Evolutionary conservation across 35 echinoderm and acorn worm genomes (phyloP).

Genomic region (Hemicentrotus pulcherrimus): DNA sequence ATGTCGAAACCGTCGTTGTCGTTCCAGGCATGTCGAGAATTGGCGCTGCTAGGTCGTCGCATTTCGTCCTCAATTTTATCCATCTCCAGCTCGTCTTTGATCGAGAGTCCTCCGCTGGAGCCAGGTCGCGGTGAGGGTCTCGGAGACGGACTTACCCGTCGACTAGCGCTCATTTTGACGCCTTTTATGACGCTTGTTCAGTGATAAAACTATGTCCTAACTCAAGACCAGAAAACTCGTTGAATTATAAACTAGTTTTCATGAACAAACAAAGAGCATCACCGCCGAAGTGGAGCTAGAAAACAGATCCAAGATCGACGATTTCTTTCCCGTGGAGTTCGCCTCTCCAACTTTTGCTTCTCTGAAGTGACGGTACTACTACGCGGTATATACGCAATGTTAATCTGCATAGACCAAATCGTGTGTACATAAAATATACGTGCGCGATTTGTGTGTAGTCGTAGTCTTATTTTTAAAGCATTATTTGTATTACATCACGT

Average conservation of each 20-base stretch:
- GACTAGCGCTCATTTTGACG: constrained; percentile 21
- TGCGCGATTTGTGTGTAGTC: too few relatives aligned
- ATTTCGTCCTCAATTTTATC: constrained; percentile 72
- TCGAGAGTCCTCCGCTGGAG: constrained; percentile 62
- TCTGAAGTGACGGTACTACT: not conserved
- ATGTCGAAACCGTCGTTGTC: constrained; percentile 97
- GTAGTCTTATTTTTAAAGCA: too few relatives aligned
- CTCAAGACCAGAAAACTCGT: not conserved
- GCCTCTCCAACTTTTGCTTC: not conserved
- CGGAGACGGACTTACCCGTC: constrained; percentile 42
- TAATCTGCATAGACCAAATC: too few relatives aligned
- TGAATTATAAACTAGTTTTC: not conserved
- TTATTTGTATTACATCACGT: too few relatives aligned
- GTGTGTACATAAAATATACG: too few relatives aligned
- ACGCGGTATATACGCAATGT: too few relatives aligned
- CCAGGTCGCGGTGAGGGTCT: constrained; percentile 75
- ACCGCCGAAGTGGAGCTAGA: not conserved
- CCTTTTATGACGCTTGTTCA: not conserved
- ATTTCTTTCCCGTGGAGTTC: not conserved
- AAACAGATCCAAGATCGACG: not conserved
- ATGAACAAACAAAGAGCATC: not conserved
- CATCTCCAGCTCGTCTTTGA: constrained; percentile 75
- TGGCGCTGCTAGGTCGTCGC: constrained; percentile 71
- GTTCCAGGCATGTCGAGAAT: constrained; percentile 88
- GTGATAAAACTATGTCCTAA: not conserved